Evolutionary conservation across 2,113 vertebrate genomes (phyloP), one percentile per base, ranked within the genome.

Genomic region (Cynoglossus semilaevis): DNA sequence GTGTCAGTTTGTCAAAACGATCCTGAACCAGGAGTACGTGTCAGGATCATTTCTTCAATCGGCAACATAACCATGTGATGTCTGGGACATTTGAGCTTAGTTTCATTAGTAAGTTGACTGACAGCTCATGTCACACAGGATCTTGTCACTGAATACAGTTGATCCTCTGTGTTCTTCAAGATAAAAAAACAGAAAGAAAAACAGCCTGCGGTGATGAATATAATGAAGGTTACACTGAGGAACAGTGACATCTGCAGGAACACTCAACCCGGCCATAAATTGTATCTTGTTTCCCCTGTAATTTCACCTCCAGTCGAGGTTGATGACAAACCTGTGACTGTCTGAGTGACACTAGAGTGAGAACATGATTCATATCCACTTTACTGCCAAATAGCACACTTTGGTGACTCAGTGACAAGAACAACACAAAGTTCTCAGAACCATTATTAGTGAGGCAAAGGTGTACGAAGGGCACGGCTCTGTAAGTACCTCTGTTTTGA

Each of bases 111-210:
- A 4, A 10, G 8, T 12, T 38, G 37, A 38, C 37, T 12, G 37
- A 38, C 37, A 13, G 46, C 4, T 29, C 19, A n/a, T 5, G 18
- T 36, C 11, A 29, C 22, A 29, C 2, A 29, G 6, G 22, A 34
- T 56, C 15, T 12, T 16, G 17, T 44, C 14, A 37, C 11, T 47
- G 17, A 48, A 1, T 22, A 66, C 7, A 57, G 46, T 41, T 11
- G 29, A 47, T 52, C 1, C 8, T 9, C 22, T 46, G 8, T 36
- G 0, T 29, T 9, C 11, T 45, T 17, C 44, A 19, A 49, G 22
- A 59, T 34, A 76, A 61, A n/a, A n/a, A n/a, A n/a, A 67, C 3
- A 51, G 16, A 51, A 29, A 63, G 38, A 79, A 64, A 71, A 74
- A 13, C 36, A 43, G 9, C 35, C 29, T 10, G 16, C 22, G 5